A percentile compares a stretch with the other conserved stretches of the same genome.
These are phyloP conservation scores for Meandrusa payeni DNA, from an alignment of 2,888 invertebrate species.

Conservation along the genomic window DNA sequence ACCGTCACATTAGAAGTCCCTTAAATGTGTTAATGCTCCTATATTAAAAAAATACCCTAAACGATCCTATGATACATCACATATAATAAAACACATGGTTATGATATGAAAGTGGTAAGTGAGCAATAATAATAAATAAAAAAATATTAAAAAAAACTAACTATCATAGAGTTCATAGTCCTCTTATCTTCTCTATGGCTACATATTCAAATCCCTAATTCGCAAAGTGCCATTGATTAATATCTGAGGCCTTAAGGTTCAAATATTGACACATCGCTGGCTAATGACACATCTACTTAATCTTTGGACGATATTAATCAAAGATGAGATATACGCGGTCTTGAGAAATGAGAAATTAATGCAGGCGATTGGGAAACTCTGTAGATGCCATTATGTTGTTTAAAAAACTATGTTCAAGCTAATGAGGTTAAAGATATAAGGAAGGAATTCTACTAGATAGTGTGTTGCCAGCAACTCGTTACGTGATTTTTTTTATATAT, in stretches of 20 bases:
- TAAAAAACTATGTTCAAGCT: conserved; percentile 25
- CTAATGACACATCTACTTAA: conserved; percentile 18
- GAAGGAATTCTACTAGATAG: conserved; percentile 19
- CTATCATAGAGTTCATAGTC: background rate
- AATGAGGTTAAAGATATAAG: conserved; percentile 25
- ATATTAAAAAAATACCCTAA: too few species aligned
- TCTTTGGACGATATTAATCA: conserved; percentile 23
- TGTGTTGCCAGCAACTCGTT: conserved; percentile 15
- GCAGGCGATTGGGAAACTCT: conserved; percentile 23
- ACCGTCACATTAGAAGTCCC: too few species aligned
- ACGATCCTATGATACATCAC: too few species aligned
- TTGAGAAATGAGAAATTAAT: conserved; percentile 24
- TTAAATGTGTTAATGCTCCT: too few species aligned
- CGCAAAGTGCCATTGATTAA: conserved; percentile 21
- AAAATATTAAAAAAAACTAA: background rate
- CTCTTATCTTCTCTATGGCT: conserved; percentile 12
- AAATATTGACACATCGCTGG: conserved; percentile 15
- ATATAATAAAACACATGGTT: too few species aligned
- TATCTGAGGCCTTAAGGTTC: conserved; percentile 11
- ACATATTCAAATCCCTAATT: conserved; percentile 18
- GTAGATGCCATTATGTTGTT: conserved; percentile 21
- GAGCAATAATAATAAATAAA: too few species aligned
- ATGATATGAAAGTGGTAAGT: too few species aligned
- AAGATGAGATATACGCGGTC: conserved; percentile 12
- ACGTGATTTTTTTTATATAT: conserved; percentile 15